Evolutionary conservation across 2,113 vertebrate species (phyloP), one percentile per base, ranked within the genome.

Genomic region (Zootoca vivipara): DNA sequence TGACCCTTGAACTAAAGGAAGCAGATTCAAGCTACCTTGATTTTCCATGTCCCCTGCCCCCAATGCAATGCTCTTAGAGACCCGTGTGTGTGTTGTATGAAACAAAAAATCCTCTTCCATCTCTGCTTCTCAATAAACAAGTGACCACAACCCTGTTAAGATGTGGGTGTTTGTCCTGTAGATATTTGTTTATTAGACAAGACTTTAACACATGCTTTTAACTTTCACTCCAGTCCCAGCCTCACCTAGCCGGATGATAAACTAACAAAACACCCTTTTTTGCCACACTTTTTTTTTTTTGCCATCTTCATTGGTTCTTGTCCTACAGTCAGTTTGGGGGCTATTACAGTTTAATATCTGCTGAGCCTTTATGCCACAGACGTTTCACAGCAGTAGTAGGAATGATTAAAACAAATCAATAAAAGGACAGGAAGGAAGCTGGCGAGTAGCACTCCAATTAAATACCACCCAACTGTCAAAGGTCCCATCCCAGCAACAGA

Each of bases 351-450:
- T 87, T 90, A 92, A 89, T 89, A 18, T 92, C 12, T 82, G 38
- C 16, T 35, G 58, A 84, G 40, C 58, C 82, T 90, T 90, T 85
- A 79, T 64, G 87, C 80, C 75, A 33, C 82, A 89, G 64, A 58
- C 90, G 58, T 75, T 92, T 85, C 81, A 74, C 16, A 83, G 28
- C n/a, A 74, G 70, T 22, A 10, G 26, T 79, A 87, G 78, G n/a
- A 79, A 58, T 79, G 28, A 90, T 78, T 64, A 90, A 89, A 90
- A 69, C 69, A 88, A 90, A 89, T 74, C 64, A 62, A 87, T 81
- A 81, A 30, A 83, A 89, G 15, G 28, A 74, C 38, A 74, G 69
- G 86, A 87, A 87, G 69, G 70, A 82, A 69, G 40, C 35, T 80
- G 74, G 13, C n/a, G 10, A 88, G 78, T 18, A 86, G 75, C 80